A percentile compares a stretch with the other conserved stretches of the same genome.
These are phyloP conservation scores for Lasioglossum morio DNA, from an alignment of 2,888 invertebrate species.

Conservation along the genomic window DNA sequence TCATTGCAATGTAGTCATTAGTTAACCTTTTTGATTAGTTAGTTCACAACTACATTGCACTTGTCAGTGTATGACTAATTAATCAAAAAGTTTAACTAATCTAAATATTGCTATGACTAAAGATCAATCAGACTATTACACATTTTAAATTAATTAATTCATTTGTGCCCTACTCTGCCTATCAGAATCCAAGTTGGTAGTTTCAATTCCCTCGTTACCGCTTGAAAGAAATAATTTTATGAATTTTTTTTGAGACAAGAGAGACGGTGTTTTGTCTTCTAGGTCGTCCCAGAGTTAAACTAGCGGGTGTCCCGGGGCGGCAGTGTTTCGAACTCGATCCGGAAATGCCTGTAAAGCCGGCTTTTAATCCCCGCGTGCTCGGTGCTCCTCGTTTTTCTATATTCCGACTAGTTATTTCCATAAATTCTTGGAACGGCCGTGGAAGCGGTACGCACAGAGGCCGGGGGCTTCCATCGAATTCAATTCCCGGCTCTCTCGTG, in stretches of 20 bases:
- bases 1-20: no score
- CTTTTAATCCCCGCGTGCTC: background rate
- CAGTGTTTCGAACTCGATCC: background rate
- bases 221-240: no score
- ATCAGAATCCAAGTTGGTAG: no score
- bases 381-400: background rate
- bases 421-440: constrained; percentile 1
- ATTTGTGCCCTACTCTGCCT: no score
- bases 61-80: no score
- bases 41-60: no score
- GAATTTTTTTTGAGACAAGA: background rate
- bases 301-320: background rate
- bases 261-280: background rate
- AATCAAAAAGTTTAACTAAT: no score
- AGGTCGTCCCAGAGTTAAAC: background rate
- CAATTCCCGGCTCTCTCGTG: background rate
- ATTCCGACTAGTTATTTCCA: background rate
- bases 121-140: no score
- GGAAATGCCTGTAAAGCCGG: background rate
- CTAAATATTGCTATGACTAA: no score
- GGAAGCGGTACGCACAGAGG: background rate
- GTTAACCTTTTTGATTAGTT: no score
- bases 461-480: constrained; percentile 4
- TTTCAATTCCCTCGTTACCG: no score
- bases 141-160: no score